These are phyloP conservation scores for Artibeus lituratus DNA, from an alignment of 2,797 vertebrate genomes.

Conservation along the genomic window DNA sequence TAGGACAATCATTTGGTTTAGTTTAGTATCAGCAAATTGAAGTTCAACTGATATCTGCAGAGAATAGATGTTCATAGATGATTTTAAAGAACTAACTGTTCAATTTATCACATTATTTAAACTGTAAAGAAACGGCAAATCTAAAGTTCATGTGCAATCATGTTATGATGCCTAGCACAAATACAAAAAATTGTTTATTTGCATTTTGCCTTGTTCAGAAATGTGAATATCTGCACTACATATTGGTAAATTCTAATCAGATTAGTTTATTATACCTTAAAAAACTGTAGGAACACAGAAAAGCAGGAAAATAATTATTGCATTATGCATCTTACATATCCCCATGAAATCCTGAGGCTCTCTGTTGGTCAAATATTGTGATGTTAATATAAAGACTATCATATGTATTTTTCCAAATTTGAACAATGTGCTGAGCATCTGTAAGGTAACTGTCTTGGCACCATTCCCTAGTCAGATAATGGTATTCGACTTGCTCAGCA, in stretches of 20 bases:
- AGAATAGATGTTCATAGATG: background rate
- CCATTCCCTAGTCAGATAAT: background rate
- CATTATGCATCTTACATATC: background rate
- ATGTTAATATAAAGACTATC: background rate
- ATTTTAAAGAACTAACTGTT: background rate
- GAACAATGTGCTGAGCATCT: constrained; percentile 32
- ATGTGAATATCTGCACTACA: background rate
- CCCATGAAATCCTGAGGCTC: background rate
- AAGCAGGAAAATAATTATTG: background rate
- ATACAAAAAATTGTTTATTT: background rate
- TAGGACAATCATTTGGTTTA: background rate
- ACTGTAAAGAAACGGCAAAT: background rate
- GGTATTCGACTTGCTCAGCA: constrained; percentile 15
- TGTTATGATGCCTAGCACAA: background rate
- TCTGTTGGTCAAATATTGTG: background rate
- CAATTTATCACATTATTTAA: background rate
- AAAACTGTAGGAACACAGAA: background rate
- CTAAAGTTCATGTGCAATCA: background rate
- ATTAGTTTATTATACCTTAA: background rate
- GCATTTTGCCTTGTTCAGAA: background rate
- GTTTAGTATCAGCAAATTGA: background rate
- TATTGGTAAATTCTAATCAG: background rate
- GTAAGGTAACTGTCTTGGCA: background rate
- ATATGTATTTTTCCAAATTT: constrained; percentile 37
- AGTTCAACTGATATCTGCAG: background rate